Evolutionary conservation across 2,797 vertebrate genomes (phyloP).

Genomic region (Cossypha polioptera): DNA sequence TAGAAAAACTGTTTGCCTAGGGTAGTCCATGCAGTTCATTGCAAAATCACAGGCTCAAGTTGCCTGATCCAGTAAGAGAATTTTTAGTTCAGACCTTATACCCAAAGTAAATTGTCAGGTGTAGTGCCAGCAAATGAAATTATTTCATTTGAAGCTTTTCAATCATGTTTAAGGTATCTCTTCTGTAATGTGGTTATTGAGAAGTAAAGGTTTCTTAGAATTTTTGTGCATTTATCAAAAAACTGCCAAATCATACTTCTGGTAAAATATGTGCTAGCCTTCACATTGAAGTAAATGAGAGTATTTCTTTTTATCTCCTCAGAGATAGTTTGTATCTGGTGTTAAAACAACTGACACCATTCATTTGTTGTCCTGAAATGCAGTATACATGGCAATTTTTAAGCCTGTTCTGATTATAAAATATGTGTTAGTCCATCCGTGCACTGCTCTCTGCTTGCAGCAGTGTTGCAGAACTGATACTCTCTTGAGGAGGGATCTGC

Average conservation of each 20-base stretch:
- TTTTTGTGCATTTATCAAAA: background rate
- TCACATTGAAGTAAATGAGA: background rate
- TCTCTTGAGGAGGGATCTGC: background rate
- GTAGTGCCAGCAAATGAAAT: background rate
- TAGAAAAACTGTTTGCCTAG: background rate
- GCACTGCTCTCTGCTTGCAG: background rate
- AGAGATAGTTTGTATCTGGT: background rate
- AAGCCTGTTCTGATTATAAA: background rate
- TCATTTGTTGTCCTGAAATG: background rate
- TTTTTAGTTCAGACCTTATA: background rate
- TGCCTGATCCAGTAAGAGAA: background rate
- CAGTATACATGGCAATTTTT: background rate
- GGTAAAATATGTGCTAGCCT: background rate
- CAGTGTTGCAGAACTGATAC: background rate
- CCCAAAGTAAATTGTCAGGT: background rate
- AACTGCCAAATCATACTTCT: background rate
- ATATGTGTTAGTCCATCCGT: rapidly evolving
- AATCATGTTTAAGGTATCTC: background rate
- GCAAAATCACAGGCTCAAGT: background rate
- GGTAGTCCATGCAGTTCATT: background rate
- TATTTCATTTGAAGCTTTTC: background rate
- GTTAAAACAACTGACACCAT: background rate
- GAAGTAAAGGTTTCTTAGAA: background rate
- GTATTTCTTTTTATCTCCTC: background rate
- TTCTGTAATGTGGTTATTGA: background rate